A percentile compares a stretch with the other conserved stretches of the same genome.
phyloP scores from a whole-genome alignment of 2,113 vertebrate genomes.

The Labrus mixtus region DNA sequence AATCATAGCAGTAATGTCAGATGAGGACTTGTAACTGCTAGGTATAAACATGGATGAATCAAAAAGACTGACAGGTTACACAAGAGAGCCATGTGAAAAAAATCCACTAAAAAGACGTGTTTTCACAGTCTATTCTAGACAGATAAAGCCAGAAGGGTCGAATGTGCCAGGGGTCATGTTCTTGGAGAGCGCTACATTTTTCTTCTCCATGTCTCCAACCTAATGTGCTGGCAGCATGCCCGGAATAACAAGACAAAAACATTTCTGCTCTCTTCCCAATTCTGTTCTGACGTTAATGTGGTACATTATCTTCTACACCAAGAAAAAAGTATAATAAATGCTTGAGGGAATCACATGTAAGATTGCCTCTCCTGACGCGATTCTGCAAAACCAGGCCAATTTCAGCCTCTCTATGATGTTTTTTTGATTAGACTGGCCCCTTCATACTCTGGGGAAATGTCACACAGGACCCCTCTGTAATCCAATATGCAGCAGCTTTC shows the following conservation, averaged over 20 bases:
- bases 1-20: not conserved
- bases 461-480: conserved; percentile 61
- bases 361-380: not conserved
- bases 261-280: conserved; percentile 50
- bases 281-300: conserved; percentile 22
- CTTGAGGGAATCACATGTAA: conserved; percentile 2
- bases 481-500: conserved; percentile 74
- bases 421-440: conserved; percentile 54
- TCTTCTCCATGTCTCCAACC: conserved; percentile 64
- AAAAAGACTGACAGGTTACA: conserved; percentile 8
- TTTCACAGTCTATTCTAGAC: conserved; percentile 56
- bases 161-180: conserved; percentile 57
- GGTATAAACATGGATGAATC: not conserved
- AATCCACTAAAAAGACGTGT: conserved; percentile 28
- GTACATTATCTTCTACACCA: conserved; percentile 28
- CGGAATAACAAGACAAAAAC: conserved; percentile 68
- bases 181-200: conserved; percentile 61
- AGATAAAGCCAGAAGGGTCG: conserved; percentile 41
- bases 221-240: conserved; percentile 70
- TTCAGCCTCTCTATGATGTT: conserved; percentile 36
- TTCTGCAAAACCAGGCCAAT: conserved; percentile 33
- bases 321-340: conserved; percentile 14
- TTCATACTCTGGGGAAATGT: conserved; percentile 53
- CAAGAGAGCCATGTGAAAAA: not conserved
- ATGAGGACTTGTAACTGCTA: not conserved